phyloP scores from a whole-genome alignment of 1,140 invertebrate genomes.

The Cyphomyrmex costatus region DNA sequence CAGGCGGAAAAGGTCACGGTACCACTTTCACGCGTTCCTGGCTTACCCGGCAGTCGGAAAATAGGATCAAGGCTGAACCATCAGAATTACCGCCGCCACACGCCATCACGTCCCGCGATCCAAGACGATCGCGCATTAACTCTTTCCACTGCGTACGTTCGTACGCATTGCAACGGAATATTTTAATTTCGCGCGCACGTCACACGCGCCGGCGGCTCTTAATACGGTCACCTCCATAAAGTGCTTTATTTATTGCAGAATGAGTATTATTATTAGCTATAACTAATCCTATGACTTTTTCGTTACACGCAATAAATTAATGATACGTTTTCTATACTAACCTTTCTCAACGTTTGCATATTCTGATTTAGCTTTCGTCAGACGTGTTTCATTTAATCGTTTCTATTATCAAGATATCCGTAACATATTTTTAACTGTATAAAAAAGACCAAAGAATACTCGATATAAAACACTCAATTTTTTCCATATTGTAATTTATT shows the following conservation, averaged over 20 bases:
- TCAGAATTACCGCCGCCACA: constrained; percentile 46
- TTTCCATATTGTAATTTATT: not conserved
- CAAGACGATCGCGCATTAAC: constrained; percentile 47
- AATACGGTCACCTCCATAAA: constrained; percentile 18
- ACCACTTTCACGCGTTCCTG: constrained; percentile 76
- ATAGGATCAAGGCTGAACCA: constrained; percentile 77
- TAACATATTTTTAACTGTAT: not conserved
- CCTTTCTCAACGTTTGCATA: not conserved
- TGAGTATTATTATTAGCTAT: not conserved
- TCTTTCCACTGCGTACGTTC: constrained; percentile 18
- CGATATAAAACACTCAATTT: not conserved
- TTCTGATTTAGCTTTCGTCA: not conserved
- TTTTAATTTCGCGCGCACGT: constrained; percentile 33
- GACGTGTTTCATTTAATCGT: not conserved
- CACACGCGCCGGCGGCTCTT: not conserved
- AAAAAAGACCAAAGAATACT: not conserved
- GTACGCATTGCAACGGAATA: not conserved
- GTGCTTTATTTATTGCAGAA: constrained; percentile 1
- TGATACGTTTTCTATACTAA: not conserved
- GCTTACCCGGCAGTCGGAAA: constrained; percentile 67
- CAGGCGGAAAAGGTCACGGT: constrained; percentile 75
- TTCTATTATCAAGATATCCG: constrained; percentile 1
- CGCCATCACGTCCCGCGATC: constrained; percentile 20
- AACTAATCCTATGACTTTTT: not conserved
- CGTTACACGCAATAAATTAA: constrained; percentile 5